A percentile compares a stretch with the other conserved stretches of the same genome.
Conservation (phyloP, 2,797 vertebrate genomes). For the Setipinna tenuifilis region DNA sequence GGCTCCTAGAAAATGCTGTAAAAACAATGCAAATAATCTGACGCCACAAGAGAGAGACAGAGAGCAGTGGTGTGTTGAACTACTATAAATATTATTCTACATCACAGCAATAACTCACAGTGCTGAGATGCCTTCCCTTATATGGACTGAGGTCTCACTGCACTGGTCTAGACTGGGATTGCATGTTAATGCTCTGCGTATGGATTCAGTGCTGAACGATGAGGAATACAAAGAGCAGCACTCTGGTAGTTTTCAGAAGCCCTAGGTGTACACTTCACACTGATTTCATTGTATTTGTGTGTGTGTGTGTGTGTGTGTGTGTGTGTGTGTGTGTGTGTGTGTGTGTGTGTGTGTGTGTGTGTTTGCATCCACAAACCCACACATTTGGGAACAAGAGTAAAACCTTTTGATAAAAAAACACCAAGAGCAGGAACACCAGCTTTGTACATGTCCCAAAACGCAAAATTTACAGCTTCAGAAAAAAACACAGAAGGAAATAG, state of each 20-base stretch:
- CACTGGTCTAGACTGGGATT: neutral
- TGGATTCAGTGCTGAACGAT: neutral
- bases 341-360: no score
- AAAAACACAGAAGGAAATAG: neutral
- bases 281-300: neutral
- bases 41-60: neutral
- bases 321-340: no score
- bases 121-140: constrained; percentile 12
- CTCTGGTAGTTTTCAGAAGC: neutral
- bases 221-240: neutral
- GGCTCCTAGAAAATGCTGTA: neutral
- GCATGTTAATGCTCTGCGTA: constrained; percentile 1
- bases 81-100: constrained; percentile 27
- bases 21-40: neutral
- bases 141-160: constrained; percentile 10
- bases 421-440: neutral
- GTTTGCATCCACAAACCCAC: neutral
- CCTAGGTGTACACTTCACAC: neutral
- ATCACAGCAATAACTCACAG: constrained; percentile 23
- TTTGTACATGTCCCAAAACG: neutral
- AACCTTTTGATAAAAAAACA: neutral
- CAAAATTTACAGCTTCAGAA: neutral
- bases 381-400: neutral
- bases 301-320: neutral
- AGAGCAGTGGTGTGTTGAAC: constrained; percentile 7